These are phyloP conservation scores for Echiichthys vipera DNA, from an alignment of 2,797 vertebrate species.

Conservation along the genomic window DNA sequence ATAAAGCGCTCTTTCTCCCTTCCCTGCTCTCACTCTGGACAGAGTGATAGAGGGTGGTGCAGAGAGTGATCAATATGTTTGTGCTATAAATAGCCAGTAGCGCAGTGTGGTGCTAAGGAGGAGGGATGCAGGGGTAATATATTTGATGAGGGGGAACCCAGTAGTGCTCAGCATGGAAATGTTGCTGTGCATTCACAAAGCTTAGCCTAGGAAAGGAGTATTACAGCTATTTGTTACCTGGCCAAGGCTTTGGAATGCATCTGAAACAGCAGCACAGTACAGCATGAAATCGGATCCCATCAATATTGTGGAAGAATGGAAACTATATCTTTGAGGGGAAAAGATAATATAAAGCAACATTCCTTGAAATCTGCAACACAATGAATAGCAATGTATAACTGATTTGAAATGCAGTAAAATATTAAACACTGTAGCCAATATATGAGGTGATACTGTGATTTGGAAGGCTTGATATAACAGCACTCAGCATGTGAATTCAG, in stretches of 20 bases:
- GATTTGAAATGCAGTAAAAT: constrained; percentile 22
- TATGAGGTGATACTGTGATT: neutral
- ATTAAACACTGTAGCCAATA: neutral
- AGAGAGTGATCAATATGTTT: constrained; percentile 86
- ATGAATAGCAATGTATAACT: constrained; percentile 41
- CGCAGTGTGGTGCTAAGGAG: constrained; percentile 78
- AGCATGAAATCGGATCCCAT: constrained; percentile 13
- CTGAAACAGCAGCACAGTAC: constrained; percentile 21
- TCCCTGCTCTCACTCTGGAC: constrained; percentile 50
- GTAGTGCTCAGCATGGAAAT: constrained; percentile 69
- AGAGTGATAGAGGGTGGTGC: constrained; percentile 80
- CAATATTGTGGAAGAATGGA: constrained; percentile 6
- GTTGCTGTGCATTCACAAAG: constrained; percentile 64
- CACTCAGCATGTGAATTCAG: too few relatives aligned
- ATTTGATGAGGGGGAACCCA: constrained; percentile 76
- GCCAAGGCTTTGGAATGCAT: constrained; percentile 29
- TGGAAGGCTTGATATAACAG: neutral
- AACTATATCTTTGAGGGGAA: constrained; percentile 7
- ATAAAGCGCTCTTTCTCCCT: constrained; percentile 45
- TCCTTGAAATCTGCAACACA: constrained; percentile 20
- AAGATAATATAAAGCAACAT: constrained; percentile 21
- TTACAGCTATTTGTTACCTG: constrained; percentile 63
- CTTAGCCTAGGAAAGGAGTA: constrained; percentile 27
- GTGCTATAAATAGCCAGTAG: constrained; percentile 85
- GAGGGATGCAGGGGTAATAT: constrained; percentile 81